phyloP scores from a whole-genome alignment of 2,113 vertebrate genomes.

The Alligator mississippiensis region DNA sequence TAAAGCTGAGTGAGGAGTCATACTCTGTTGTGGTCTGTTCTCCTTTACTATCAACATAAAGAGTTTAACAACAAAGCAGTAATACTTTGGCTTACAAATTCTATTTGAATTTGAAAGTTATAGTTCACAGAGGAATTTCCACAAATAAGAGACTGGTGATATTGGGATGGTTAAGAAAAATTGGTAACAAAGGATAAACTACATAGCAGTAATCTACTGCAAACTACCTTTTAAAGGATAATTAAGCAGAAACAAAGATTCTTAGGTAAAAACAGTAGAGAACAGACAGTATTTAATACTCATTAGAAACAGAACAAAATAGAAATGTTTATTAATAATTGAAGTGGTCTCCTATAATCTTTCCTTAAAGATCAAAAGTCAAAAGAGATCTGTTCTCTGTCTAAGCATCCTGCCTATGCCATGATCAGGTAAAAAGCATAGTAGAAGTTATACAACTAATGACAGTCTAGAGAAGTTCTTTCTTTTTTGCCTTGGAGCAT shows the following conservation, averaged over 20 bases:
- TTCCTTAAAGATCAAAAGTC: not conserved
- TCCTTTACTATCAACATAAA: not conserved
- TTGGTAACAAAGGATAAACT: not conserved
- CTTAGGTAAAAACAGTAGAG: not conserved
- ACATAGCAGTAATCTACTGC: not conserved
- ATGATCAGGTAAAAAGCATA: not conserved
- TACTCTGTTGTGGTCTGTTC: not conserved
- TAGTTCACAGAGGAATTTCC: not conserved
- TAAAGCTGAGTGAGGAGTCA: not conserved
- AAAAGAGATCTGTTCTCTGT: not conserved
- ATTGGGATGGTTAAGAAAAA: not conserved
- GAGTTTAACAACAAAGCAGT: not conserved
- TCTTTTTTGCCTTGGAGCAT: not conserved
- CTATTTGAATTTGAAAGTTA: not conserved
- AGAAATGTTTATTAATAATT: not conserved
- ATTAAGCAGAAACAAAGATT: not conserved
- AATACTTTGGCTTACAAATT: not conserved
- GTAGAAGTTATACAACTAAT: not conserved
- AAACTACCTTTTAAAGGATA: not conserved
- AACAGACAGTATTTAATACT: not conserved
- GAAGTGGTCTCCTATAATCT: not conserved
- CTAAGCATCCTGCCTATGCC: fast-evolving
- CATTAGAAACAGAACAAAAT: not conserved
- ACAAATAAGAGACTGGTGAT: not conserved
- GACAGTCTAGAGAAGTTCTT: not conserved